Base-by-base conservation (phyloP, 2,888 invertebrate species). In the Rotaria macrura region DNA sequence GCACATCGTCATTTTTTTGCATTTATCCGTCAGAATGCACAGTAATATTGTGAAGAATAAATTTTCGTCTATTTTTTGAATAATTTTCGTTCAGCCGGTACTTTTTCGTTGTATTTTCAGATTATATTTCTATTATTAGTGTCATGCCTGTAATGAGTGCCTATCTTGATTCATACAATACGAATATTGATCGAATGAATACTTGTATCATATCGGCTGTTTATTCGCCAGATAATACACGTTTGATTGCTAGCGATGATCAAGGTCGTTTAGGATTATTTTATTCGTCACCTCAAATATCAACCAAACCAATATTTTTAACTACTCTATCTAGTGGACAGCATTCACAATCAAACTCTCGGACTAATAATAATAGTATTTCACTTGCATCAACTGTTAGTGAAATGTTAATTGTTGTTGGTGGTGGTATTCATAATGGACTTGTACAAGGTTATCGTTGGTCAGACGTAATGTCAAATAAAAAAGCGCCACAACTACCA, bases 231-330 rank as follows among this genome's bases (percentile, higher is more conserved):
- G 65, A 65, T 34, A 65, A 65, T 65, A 65, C 65, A 65, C 65
- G 65, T 20, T 65, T 65, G 14, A 65, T 65, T 0, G 65, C 34
- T 20, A 17, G 29, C 4, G 65, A 65, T 65, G 65, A 65, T 34
- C 65, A 65, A 34, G 65, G 65, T 65, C 65, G 65, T 65, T 65
- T 65, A 65, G 65, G 65, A 65, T 65, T 65, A 65, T 65, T 65
- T 34, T 65, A 65, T 65, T 65, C 65, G 3, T 65, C 65, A 34
- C 65, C 65, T 34, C 65, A 65, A 65, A 65, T 65, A 65, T 65
- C 65, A 34, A 20, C 65, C 14, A 65, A 65, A 65, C 65, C 65
- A 65, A 65, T 65, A 17, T 65, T 65, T 3, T 20, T 65, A 3
- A 65, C 65, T 5, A 65, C 5, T 34, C 4, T 65, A 65, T 34